phyloP scores from a whole-genome alignment of 1,140 invertebrate species.

The Drosophila teissieri region DNA sequence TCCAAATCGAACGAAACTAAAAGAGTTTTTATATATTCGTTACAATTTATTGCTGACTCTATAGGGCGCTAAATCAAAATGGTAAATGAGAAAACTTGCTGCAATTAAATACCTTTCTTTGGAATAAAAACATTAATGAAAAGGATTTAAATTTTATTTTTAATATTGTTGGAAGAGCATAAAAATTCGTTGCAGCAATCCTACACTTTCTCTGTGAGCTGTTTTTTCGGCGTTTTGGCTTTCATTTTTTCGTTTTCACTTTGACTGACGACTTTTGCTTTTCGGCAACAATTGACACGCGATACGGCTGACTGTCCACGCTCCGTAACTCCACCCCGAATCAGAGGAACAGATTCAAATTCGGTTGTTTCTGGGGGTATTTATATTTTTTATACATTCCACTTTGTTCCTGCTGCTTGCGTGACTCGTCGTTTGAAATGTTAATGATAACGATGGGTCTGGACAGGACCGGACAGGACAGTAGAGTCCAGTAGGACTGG shows the following conservation, averaged over 20 bases:
- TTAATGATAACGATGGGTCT: slow-evolving; percentile 48
- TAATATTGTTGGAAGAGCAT: neutral
- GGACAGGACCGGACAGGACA: slow-evolving; percentile 3
- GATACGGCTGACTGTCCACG: slow-evolving; percentile 47
- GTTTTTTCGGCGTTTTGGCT: slow-evolving; percentile 8
- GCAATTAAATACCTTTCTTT: too few relatives aligned
- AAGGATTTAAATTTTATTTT: neutral
- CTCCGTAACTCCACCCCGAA: neutral
- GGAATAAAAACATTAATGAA: too few relatives aligned
- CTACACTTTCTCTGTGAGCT: neutral
- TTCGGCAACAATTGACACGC: slow-evolving; percentile 77
- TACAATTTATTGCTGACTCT: too few relatives aligned
- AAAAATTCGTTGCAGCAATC: neutral
- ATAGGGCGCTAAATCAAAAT: too few relatives aligned
- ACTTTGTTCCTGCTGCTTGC: slow-evolving; percentile 26
- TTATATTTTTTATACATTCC: slow-evolving; percentile 14
- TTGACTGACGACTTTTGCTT: slow-evolving; percentile 66
- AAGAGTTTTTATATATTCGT: too few relatives aligned
- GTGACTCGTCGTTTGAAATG: slow-evolving; percentile 60
- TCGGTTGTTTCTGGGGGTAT: neutral
- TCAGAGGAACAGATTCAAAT: slow-evolving; percentile 9
- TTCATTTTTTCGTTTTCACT: slow-evolving; percentile 48
- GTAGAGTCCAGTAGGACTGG: too few relatives aligned
- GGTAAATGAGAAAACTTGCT: too few relatives aligned
- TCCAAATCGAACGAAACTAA: too few relatives aligned